Evolutionary conservation across 1,140 invertebrate genomes (phyloP), one percentile per base, ranked within the genome.

Genomic region (Anastrepha obliqua): DNA sequence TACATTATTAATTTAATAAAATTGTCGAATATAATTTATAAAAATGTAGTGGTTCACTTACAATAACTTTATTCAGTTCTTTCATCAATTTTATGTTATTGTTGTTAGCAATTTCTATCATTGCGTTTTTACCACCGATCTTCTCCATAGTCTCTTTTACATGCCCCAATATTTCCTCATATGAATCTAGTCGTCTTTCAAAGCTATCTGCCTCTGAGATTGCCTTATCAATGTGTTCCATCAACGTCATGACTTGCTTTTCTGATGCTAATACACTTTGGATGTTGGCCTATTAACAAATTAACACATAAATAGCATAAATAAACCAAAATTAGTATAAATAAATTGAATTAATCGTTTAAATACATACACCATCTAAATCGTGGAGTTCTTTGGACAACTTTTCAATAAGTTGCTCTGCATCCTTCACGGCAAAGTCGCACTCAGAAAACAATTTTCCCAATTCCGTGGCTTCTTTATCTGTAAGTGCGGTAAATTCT

Each of bases 51-150:
- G 3, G 5, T 74, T n/a, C 39, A 94, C 95, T 95, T 94, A 97
- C 97, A 91, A 98, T 96, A 78, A 98, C 95, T 92, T 95, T 96
- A 91, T 97, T 96, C 1, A 99, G 94, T 92, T 98, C 96, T 62
- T 95, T 95, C 87, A 98, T 93, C 55, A 99, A 94, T 90, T 96
- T 95, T 89, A 96, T 95, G 90, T 98, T 97, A 93, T 99, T 99
- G 88, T 95, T 95, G 93, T 98, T 98, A 13, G 97, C 96, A 4
- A 97, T 96, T 92, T 98, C 96, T 91, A 98, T 97, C 89, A 97
- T 95, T 6, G 96, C 95, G 95, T 98, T 98, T 93, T 98, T 98
- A 90, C 98, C 97, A 89, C 98, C 98, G 94, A 99, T 98, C 90
- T 97, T 97, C 89, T 97, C 96, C 95, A 98, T 97, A 15, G 96